Conservation (phyloP, 2,797 vertebrate genomes). For the Sebastolobus altivelis region DNA sequence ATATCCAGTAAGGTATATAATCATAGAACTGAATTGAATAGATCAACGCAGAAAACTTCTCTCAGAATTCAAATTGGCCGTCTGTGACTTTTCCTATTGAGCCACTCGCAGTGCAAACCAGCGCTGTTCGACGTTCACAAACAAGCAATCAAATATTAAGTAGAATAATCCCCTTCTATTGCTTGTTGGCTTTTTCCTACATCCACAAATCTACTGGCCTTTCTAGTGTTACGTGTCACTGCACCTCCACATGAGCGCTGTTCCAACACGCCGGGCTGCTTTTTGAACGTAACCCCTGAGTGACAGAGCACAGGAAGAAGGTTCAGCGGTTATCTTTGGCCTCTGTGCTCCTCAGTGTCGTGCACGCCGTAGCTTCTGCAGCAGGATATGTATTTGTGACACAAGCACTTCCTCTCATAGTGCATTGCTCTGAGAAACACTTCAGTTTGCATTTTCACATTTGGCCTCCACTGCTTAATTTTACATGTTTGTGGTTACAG, state of each 20-base stretch:
- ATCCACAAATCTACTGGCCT: background rate
- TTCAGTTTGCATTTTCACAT: slow-evolving; percentile 31
- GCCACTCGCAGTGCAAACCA: background rate
- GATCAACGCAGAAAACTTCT: slow-evolving; percentile 11
- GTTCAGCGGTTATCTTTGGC: slow-evolving; percentile 52
- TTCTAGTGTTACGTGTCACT: slow-evolving; percentile 7
- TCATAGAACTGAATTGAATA: too few relatives aligned
- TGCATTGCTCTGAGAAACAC: slow-evolving; percentile 34
- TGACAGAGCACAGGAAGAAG: slow-evolving; percentile 53
- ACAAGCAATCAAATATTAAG: slow-evolving; percentile 11
- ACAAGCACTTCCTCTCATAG: slow-evolving; percentile 64
- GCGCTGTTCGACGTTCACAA: background rate
- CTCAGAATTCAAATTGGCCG: slow-evolving; percentile 19
- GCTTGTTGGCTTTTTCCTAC: background rate
- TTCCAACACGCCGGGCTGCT: background rate
- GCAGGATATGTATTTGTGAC: slow-evolving; percentile 56
- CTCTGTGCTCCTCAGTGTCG: slow-evolving; percentile 27
- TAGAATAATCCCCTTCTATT: background rate
- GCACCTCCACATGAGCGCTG: background rate
- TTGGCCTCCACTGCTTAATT: background rate
- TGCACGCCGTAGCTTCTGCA: slow-evolving; percentile 26
- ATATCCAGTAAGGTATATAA: too few relatives aligned
- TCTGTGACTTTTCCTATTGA: slow-evolving; percentile 17
- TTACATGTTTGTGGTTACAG: background rate
- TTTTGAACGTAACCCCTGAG: background rate